Base-by-base conservation (phyloP, 1,140 invertebrate genomes). In the Ridgeia piscesae region DNA sequence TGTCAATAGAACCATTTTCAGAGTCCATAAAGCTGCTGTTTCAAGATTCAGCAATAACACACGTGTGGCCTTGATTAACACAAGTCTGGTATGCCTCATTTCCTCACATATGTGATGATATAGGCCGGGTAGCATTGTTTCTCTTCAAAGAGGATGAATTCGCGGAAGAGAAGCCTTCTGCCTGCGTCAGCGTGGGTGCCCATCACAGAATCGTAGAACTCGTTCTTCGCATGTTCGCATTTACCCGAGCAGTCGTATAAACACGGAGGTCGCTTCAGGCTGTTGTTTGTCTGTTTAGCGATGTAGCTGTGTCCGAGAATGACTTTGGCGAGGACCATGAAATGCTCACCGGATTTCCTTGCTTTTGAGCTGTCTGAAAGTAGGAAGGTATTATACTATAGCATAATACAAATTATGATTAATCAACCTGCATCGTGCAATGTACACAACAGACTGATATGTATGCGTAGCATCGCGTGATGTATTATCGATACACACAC, bases 121-220 rank as follows among this genome's bases (percentile, higher is more conserved):
- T 77, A 77, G 58, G 58, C 58, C 27, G 58, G 58, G 27, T 91
- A 92, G 35, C 89, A 42, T 48, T 92, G 89, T 14, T 91, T 88
- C 27, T 77, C 58, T 77, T 77, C 58, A 88, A 91, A 92, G 35
- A 92, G 34, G 89, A 92, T 89, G 33, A 91, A 92, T 92, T 92
- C 92, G 1, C 90, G 89, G 89, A 91, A 91, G 6, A 91, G 34
- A 27, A 92, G 89, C n/a, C 48, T 17, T 27, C 42, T 21, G 11
- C 33, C 11, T 33, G 14, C 31, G n/a, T 91, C 4, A 33, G 35
- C 34, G 89, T 58, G 89, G 11, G 89, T 90, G 35, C 92, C 92
- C 34, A 92, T 58, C 34, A 92, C 92, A 6, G 92, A 92, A 33
- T 92, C 92, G 42, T 35, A 91, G 34, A 92, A 48, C 58, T 77